A percentile compares a stretch with the other conserved stretches of the same genome.
Conservation (phyloP, 2,797 vertebrate species). For the Chloroceryle amazona region DNA sequence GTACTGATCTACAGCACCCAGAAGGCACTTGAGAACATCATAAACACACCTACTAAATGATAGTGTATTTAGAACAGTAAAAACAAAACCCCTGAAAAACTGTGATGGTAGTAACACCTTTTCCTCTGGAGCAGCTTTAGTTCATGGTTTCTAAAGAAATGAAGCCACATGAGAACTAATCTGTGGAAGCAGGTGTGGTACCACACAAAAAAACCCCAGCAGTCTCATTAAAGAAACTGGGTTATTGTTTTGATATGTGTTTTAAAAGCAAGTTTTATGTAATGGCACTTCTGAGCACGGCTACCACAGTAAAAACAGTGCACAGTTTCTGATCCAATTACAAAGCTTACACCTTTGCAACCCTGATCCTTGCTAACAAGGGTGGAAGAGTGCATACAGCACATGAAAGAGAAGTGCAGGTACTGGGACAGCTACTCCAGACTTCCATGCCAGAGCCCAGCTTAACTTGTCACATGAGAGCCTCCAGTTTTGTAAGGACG, state of each 20-base stretch:
- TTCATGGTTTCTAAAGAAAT: background rate
- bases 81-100: background rate
- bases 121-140: background rate
- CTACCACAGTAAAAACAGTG: background rate
- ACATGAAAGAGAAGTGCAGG: background rate
- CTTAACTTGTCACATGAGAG: background rate
- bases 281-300: background rate
- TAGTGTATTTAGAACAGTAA: background rate
- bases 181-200: background rate
- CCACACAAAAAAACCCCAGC: background rate
- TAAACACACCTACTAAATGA: background rate
- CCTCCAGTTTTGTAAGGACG: background rate
- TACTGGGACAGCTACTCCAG: background rate
- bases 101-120: background rate
- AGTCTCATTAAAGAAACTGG: background rate
- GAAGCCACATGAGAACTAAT: background rate
- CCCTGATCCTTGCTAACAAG: background rate
- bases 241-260: background rate
- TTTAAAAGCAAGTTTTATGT: background rate
- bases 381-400: background rate
- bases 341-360: background rate
- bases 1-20: background rate
- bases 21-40: background rate
- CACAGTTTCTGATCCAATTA: background rate
- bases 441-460: background rate